Percentiles rank a stretch among this genome's conserved stretches.
Conservation (phyloP, 2,888 invertebrate genomes). For the Pristionchus maxplancki region DNA sequence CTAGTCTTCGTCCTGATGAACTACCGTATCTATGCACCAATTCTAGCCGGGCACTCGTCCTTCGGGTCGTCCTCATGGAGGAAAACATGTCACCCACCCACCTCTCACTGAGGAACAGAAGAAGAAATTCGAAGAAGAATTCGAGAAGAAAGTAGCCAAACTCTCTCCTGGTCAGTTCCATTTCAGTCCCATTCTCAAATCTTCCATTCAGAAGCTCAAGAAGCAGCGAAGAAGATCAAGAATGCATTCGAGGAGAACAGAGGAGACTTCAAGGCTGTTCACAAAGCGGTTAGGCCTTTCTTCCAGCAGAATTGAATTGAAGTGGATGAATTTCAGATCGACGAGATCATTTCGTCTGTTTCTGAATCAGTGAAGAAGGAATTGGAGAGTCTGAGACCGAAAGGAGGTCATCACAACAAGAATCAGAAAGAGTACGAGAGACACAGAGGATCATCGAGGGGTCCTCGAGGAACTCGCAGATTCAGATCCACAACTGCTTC, state of each 20-base stretch:
- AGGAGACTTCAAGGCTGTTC: neutral
- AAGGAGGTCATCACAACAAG: neutral
- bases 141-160: conserved; percentile 14
- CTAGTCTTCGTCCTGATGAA: no score
- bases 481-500: neutral
- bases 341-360: neutral
- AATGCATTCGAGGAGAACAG: neutral
- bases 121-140: conserved; percentile 27
- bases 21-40: neutral
- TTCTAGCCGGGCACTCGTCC: neutral
- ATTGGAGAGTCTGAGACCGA: conserved; percentile 20
- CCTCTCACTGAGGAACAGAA: conserved; percentile 31
- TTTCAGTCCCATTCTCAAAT: neutral
- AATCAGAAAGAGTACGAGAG: neutral
- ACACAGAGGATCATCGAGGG: neutral
- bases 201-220: conserved; percentile 1
- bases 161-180: neutral
- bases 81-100: neutral
- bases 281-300: conserved; percentile 2
- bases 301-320: neutral
- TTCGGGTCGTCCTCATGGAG: neutral
- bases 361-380: conserved; percentile 39
- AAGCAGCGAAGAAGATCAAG: conserved; percentile 28
- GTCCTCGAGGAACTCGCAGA: neutral
- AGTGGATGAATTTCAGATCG: neutral